Evolutionary conservation across 2,888 invertebrate species (phyloP), one percentile per base, ranked within the genome.

Genomic region (Platycheirus rosarum): DNA sequence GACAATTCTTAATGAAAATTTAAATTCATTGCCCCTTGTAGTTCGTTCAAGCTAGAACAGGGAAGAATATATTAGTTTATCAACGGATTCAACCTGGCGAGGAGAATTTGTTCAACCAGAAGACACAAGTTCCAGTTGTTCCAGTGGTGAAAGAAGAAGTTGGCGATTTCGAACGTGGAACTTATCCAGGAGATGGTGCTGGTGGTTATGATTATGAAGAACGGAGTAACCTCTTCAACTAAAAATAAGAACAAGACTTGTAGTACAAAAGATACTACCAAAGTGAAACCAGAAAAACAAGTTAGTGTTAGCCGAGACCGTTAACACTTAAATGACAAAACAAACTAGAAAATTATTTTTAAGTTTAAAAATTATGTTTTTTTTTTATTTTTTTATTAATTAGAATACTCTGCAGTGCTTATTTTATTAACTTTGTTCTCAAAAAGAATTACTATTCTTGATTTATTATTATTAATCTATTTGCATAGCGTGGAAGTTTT

Each of bases 61-160:
- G 89, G 14, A 88, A 86, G 44, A 85, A 86, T 53, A 89, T 89
- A 57, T 57, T 88, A 37, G 86, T 89, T 9, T 90, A 87, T 85
- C 88, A 89, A 84, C 89, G 89, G 11, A 77, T 89, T 53, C 85
- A 80, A 26, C 48, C 84, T 2, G 89, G 88, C 16, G 89, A 89
- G 69, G 88, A 89, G 71, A 89, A 89, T 73, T 66, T 87, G 14
- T 89, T 85, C 78, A 89, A 89, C 85, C 86, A 88, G 11, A 73
- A 80, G 57, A 6, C 42, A 14, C 18, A 55, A 8, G 55, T 75
- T 9, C 65, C 71, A 46, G 49, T 63, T 6, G 55, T 75, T 9
- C 65, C 71, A 46, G 49, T 63, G 3, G 42, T 37, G n/a, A 35
- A 79, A 8, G 76, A 66, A 11, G 49, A 71, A 7, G 6, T 40